A percentile compares a stretch with the other conserved stretches of the same genome.
Evolutionary conservation across 2,888 invertebrate genomes (phyloP).

Genomic region (Philereme transversata): DNA sequence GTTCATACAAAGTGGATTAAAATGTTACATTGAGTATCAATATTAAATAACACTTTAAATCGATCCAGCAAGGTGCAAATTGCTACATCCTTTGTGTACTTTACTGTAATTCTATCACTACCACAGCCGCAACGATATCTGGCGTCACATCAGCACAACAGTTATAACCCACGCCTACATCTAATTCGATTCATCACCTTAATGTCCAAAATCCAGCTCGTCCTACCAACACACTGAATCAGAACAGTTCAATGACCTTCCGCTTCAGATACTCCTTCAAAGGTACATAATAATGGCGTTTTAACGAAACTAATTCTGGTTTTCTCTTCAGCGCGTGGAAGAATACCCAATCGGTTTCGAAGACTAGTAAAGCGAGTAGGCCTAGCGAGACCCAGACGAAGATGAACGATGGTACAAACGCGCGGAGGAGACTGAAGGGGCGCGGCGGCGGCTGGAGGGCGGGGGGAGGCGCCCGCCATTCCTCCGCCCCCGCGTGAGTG

Average conservation of each 20-base stretch:
- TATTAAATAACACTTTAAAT: too few relatives aligned
- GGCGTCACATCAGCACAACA: constrained; percentile 1
- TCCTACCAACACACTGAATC: constrained; percentile 56
- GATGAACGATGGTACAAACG: constrained; percentile 91
- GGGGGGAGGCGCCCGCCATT: constrained; percentile 73
- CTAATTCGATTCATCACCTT: constrained; percentile 26
- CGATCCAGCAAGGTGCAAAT: too few relatives aligned
- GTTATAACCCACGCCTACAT: constrained; percentile 17
- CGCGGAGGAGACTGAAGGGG: constrained; percentile 67
- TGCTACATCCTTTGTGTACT: too few relatives aligned
- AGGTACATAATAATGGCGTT: constrained; percentile 92
- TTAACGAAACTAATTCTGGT: constrained; percentile 90
- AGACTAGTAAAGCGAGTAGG: constrained; percentile 87
- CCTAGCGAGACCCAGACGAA: constrained; percentile 88
- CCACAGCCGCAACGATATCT: neutral
- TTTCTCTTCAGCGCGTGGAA: constrained; percentile 88
- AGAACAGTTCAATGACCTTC: constrained; percentile 86
- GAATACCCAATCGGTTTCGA: constrained; percentile 91
- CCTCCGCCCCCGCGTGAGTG: constrained; percentile 53
- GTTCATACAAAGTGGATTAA: too few relatives aligned
- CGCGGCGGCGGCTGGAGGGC: constrained; percentile 50
- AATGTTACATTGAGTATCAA: too few relatives aligned
- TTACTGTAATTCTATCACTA: neutral
- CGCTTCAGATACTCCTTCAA: constrained; percentile 89
- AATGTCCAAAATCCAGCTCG: neutral